These are phyloP conservation scores for Peromyscus maniculatus DNA, from an alignment of 2,113 vertebrate species.

Conservation along the genomic window DNA sequence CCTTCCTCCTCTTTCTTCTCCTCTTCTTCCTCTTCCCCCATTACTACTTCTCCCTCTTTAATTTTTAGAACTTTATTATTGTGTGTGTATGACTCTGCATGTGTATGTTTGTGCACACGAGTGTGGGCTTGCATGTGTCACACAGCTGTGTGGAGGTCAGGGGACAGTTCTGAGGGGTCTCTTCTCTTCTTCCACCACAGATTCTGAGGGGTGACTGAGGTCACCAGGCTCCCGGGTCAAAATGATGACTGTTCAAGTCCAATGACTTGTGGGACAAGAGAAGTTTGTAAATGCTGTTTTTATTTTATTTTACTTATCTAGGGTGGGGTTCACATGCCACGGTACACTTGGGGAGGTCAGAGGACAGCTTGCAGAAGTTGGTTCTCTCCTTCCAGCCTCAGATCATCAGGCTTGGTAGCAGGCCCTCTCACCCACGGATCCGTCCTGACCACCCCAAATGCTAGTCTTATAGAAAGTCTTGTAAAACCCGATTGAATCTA, in stretches of 20 bases:
- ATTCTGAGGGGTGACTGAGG: neutral
- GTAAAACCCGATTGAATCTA: neutral
- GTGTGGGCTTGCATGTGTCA: neutral
- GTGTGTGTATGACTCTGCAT: neutral
- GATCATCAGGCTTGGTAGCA: neutral
- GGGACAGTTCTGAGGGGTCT: neutral
- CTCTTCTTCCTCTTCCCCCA: neutral
- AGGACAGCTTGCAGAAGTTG: neutral
- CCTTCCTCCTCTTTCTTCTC: too few relatives aligned
- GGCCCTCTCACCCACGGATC: too few relatives aligned
- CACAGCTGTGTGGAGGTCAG: neutral
- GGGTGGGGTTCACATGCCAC: neutral
- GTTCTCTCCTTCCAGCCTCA: neutral
- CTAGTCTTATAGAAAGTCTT: neutral
- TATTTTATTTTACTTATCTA: neutral
- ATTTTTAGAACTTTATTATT: neutral
- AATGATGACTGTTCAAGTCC: neutral
- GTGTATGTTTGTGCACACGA: neutral
- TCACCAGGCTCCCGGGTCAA: too few relatives aligned
- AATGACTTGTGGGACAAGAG: neutral
- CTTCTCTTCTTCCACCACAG: neutral
- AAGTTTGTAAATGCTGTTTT: neutral
- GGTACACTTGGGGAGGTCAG: too few relatives aligned
- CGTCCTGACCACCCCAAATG: neutral
- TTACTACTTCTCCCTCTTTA: neutral